Conservation (phyloP, 2,888 invertebrate species). For the Amphipoea lucens region DNA sequence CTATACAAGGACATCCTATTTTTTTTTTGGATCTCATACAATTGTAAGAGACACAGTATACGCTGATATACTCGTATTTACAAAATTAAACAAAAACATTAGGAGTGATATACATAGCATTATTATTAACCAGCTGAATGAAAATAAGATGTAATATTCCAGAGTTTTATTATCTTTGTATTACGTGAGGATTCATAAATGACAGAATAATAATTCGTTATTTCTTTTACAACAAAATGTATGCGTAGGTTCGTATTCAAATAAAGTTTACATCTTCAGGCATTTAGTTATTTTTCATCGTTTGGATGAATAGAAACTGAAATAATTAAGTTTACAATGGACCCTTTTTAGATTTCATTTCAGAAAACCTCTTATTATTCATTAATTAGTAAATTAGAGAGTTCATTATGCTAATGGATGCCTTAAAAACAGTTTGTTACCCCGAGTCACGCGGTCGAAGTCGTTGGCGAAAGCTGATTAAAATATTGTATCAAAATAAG, state of each 20-base stretch:
- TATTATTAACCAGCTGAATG: background rate
- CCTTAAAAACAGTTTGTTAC: background rate
- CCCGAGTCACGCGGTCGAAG: too few relatives aligned
- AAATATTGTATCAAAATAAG: background rate
- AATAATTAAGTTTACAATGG: background rate
- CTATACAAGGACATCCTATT: background rate
- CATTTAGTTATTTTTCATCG: background rate
- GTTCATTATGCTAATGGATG: conserved; percentile 1
- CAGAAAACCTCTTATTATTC: background rate
- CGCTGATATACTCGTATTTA: background rate
- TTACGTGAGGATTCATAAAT: background rate
- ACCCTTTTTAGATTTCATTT: background rate
- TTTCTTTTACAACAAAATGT: conserved; percentile 18
- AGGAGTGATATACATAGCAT: background rate
- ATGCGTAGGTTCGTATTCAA: background rate
- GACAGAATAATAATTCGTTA: background rate
- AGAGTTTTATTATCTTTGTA: conserved; percentile 6
- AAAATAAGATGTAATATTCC: background rate
- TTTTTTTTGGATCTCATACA: background rate
- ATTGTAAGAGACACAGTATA: background rate
- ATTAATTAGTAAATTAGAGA: background rate
- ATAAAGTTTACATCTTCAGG: background rate
- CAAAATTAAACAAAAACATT: conserved; percentile 3
- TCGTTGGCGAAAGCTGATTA: background rate
- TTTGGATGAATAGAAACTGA: conserved; percentile 7